Evolutionary conservation across 2,113 vertebrate genomes (phyloP).

Genomic region (Micronycteris hirsuta): DNA sequence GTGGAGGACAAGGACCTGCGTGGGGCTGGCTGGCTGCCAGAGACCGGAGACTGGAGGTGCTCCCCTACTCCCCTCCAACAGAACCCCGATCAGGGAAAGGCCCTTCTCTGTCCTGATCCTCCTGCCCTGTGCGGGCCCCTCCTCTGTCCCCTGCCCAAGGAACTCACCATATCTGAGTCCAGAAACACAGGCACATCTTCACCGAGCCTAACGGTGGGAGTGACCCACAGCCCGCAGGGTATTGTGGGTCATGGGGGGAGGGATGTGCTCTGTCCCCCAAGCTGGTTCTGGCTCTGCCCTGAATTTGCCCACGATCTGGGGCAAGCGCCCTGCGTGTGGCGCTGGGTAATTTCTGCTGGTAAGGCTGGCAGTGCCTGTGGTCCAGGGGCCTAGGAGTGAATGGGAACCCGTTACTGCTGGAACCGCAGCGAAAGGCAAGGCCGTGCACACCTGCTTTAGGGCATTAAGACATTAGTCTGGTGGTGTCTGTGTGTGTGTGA

Average conservation of each 20-base stretch:
- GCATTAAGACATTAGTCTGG: no score
- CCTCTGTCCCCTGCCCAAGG: background rate
- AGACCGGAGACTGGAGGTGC: background rate
- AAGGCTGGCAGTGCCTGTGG: background rate
- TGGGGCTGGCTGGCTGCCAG: background rate
- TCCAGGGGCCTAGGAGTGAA: background rate
- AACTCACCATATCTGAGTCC: background rate
- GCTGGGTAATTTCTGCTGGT: background rate
- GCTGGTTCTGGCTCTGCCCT: background rate
- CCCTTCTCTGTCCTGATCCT: background rate
- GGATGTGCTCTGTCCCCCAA: background rate
- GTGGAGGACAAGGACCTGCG: background rate
- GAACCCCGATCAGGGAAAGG: background rate
- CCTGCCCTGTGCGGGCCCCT: background rate
- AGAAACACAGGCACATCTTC: background rate
- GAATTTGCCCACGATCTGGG: background rate
- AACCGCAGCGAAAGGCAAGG: background rate
- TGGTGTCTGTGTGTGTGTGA: background rate
- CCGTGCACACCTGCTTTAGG: fast-evolving
- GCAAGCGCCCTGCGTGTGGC: background rate
- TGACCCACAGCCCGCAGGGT: background rate
- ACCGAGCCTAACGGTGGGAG: fast-evolving
- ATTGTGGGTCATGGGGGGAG: fast-evolving
- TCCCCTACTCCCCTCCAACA: background rate
- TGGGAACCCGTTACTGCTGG: no score